Base-by-base conservation (phyloP, 2,113 vertebrate genomes). In the Thalassoma bifasciatum region DNA sequence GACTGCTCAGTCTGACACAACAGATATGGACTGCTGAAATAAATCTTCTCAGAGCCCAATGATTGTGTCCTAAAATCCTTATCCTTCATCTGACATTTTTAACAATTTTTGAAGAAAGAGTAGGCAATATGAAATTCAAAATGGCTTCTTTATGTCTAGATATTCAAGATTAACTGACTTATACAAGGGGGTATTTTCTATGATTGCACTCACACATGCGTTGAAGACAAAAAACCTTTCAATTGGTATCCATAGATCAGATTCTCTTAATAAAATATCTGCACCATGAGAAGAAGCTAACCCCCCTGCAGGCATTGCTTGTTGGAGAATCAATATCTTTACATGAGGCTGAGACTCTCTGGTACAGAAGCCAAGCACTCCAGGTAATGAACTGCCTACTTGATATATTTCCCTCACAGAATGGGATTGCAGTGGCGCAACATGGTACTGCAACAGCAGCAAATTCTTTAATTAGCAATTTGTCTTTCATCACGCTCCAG, bases 361-460 rank as follows among this genome's bases (percentile, higher is more conserved):
- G 58, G 57, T 75, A 77, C 46, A 73, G 77, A 52, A 92, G 90
- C 89, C 85, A 93, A 93, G 93, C 92, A 95, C 93, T 94, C 85
- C 88, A 86, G 86, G 91, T 94, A 93, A 95, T 94, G 93, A 94
- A 93, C 90, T 94, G 94, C 89, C 93, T 80, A 69, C 62, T 74
- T 94, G 93, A 95, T 93, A 91, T 91, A 94, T 91, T 61, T 80
- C 72, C 84, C 82, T 77, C 82, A 42, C 57, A 83, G 83, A 56
- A 49, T 34, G 26, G 79, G 61, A 66, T 57, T 72, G 87, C 85
- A 75, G 88, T 63, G 83, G 82, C 70, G 86, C 81, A 82, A 90
- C 88, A 87, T 79, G 83, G 89, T 87, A 89, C 69, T 90, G 93
- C 91, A 88, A 92, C 86, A 90, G 79, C 89, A 93, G 94, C 94